Conservation (phyloP, 92 coral and sea anemone genomes). For the Palythoa heliodiscus region DNA sequence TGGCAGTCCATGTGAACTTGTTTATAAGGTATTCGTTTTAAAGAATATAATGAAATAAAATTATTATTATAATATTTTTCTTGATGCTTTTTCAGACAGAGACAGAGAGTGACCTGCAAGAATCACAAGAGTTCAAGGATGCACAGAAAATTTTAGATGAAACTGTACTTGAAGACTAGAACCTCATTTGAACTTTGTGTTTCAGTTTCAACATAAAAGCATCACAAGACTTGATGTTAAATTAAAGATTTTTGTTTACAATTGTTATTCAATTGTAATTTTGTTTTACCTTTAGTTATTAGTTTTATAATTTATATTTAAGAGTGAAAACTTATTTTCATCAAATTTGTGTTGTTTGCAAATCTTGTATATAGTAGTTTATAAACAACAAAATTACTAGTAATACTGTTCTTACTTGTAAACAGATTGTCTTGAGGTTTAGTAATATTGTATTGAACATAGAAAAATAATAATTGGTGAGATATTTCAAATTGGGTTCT, state of each 20-base stretch:
- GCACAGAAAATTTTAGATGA: slow-evolving; percentile 69
- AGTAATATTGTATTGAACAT: too few relatives aligned
- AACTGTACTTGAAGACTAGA: slow-evolving; percentile 65
- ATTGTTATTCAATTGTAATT: background rate
- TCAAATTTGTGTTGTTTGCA: background rate
- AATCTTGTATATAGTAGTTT: background rate
- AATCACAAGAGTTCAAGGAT: slow-evolving; percentile 69
- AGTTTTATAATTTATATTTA: background rate
- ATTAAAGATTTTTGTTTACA: background rate
- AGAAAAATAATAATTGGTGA: too few relatives aligned
- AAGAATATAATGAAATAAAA: too few relatives aligned
- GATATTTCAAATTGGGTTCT: too few relatives aligned
- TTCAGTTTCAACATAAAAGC: background rate
- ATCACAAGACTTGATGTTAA: background rate
- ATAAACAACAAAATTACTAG: too few relatives aligned
- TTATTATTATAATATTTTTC: background rate
- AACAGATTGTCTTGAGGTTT: too few relatives aligned
- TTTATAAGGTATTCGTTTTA: too few relatives aligned
- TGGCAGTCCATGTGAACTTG: too few relatives aligned
- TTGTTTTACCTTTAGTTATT: background rate
- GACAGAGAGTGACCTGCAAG: slow-evolving; percentile 64
- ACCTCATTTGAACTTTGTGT: background rate
- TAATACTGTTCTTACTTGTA: too few relatives aligned
- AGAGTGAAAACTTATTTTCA: background rate
- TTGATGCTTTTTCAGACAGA: slow-evolving; percentile 50